Conservation (phyloP, 2,113 vertebrate genomes). For the Murina feae region DNA sequence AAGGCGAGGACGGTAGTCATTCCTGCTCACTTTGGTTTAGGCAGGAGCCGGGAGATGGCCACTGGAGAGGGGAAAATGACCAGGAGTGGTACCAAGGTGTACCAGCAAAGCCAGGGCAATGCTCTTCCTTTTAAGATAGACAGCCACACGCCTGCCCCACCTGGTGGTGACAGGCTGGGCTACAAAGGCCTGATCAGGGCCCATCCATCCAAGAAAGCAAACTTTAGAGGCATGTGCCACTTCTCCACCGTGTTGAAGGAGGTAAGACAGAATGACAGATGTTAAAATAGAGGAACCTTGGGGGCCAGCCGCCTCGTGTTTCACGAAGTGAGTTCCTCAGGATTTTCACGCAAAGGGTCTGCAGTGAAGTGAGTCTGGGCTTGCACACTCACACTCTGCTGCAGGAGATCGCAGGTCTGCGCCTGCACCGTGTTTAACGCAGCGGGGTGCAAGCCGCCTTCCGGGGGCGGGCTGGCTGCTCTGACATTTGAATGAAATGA, state of each 20-base stretch:
- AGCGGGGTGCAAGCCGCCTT: background rate
- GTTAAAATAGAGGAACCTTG: background rate
- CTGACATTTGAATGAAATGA: background rate
- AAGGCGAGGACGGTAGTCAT: background rate
- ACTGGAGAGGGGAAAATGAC: background rate
- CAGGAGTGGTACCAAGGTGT: background rate
- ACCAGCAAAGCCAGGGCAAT: background rate
- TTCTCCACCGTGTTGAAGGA: background rate
- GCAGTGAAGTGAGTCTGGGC: rapidly evolving
- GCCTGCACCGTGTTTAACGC: background rate
- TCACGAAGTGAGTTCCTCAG: background rate
- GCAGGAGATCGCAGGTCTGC: no score
- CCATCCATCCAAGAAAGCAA: background rate
- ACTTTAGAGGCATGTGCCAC: background rate
- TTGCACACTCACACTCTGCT: rapidly evolving
- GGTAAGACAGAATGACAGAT: rapidly evolving
- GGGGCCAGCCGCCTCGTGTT: no score
- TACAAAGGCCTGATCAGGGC: background rate
- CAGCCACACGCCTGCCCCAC: background rate
- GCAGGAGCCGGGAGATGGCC: background rate
- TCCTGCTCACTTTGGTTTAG: background rate
- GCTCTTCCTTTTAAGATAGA: background rate
- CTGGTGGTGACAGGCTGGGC: background rate
- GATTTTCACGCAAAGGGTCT: background rate
- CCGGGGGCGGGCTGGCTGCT: background rate